These are phyloP conservation scores for Drosophila tristis DNA, from an alignment of 1,140 invertebrate species.

Conservation along the genomic window DNA sequence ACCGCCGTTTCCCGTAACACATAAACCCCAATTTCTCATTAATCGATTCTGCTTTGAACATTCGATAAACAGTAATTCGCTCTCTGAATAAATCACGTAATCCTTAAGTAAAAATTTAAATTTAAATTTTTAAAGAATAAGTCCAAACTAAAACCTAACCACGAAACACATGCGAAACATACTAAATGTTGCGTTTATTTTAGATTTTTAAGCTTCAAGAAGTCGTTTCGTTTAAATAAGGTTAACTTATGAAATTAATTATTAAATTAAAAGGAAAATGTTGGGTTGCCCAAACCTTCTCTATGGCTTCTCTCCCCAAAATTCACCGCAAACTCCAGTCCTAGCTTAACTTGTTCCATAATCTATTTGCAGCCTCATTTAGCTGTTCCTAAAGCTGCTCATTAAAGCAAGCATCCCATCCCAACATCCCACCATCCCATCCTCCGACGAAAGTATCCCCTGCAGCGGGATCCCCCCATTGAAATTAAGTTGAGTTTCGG, in stretches of 20 bases:
- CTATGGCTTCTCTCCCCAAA: not conserved
- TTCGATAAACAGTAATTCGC: conserved; percentile 15
- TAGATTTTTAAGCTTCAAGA: too few relatives aligned
- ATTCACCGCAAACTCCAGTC: not conserved
- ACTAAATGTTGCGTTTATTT: too few relatives aligned
- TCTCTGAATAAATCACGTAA: not conserved
- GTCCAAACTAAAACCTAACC: not conserved
- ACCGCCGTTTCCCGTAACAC: not conserved
- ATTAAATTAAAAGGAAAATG: too few relatives aligned
- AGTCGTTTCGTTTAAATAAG: too few relatives aligned
- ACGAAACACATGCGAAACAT: too few relatives aligned
- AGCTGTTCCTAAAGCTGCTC: conserved; percentile 8
- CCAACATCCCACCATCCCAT: not conserved
- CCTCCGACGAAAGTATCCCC: not conserved
- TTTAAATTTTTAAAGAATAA: not conserved
- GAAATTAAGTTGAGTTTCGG: too few relatives aligned
- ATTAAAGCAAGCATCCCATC: conserved; percentile 13
- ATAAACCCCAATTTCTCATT: not conserved
- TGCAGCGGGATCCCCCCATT: too few relatives aligned
- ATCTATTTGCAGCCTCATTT: conserved; percentile 1
- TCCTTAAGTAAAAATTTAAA: not conserved
- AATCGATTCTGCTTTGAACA: conserved; percentile 8
- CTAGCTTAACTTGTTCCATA: conserved; percentile 3
- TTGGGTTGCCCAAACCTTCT: too few relatives aligned
- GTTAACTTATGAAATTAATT: too few relatives aligned